Conservation (phyloP, 2,797 vertebrate species). For the Tokudaia tokunoshimensis region DNA sequence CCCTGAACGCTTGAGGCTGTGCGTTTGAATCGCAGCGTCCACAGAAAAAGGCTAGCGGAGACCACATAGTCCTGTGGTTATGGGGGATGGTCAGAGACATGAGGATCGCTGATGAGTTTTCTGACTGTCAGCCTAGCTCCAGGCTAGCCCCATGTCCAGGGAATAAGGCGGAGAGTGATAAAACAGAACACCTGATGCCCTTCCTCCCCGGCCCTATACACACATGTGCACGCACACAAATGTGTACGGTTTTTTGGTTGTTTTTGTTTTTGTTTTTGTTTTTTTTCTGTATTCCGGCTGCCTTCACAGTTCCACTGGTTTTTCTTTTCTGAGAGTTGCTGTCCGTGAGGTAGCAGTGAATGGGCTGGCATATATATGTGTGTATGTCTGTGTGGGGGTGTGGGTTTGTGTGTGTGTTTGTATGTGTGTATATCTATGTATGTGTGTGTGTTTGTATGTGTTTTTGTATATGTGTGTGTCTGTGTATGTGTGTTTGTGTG, state of each 20-base stretch:
- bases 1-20: not conserved
- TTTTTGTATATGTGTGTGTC: not conserved
- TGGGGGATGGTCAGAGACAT: not conserved
- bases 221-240: not conserved
- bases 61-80: not conserved
- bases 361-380: not conserved
- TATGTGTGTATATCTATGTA: not conserved
- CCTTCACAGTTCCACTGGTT: accelerated
- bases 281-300: not conserved
- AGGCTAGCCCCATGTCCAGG: not conserved
- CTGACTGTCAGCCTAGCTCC: not conserved
- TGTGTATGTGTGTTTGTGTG: too few species aligned
- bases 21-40: not conserved
- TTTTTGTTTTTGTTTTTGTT: not conserved
- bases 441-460: not conserved
- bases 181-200: not conserved
- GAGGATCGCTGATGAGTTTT: not conserved
- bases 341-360: not conserved
- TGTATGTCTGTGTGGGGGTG: not conserved
- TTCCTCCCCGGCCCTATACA: not conserved
- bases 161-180: not conserved
- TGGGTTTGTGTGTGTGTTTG: not conserved
- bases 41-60: not conserved
- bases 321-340: not conserved
- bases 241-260: too few species aligned